Base-by-base conservation (phyloP, 35 echinoderm and acorn worm species). In the Patiria miniata region DNA sequence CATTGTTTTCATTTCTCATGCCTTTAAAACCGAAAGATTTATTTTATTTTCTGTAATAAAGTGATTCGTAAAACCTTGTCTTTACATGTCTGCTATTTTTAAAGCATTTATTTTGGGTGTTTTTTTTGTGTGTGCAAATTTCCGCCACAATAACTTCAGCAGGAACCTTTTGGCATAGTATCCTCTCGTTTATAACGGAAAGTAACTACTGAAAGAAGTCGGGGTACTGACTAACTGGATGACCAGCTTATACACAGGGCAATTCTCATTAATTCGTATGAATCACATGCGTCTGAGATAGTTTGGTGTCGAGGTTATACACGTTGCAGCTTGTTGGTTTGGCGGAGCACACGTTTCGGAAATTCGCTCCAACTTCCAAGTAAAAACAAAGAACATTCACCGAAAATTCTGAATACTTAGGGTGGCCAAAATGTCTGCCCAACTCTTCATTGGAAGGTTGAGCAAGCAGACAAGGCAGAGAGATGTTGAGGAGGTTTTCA, bases 401-500 rank as follows among this genome's bases (percentile, higher is more conserved):
- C 7, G 14, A 26, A 73, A 30, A 26, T 73, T 73, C 29, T 28
- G 42, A 4, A 12, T 36, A 34, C 29, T 73, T 21, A 68, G 65
- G 34, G 22, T 73, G 57, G 12, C n/a, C 65, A 73, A 73, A 73
- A 73, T 73, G 65, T 73, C 79, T 39, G 95, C 95, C 37, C 88
- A 98, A 39, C 85, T 98, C 29, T 98, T 98, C 58, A 83, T 98
- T 37, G 95, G 95, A 60, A 83, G 95, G 36, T 79, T 98, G 39
- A 94, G 95, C 87, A 98, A 98, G 60, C 61, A 36, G 42, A 91
- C 86, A n/a, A 81, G 92, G 47, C 86, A 98, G 23, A 87, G 95
- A 85, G 92, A 98, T 79, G 77, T 98, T 73, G 92, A 98, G 83
- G 89, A 98, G 34, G 88, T 91, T 32, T 98, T 98, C 68, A 78